phyloP scores from a whole-genome alignment of 2,888 invertebrate genomes.

The Leptothorax acervorum region DNA sequence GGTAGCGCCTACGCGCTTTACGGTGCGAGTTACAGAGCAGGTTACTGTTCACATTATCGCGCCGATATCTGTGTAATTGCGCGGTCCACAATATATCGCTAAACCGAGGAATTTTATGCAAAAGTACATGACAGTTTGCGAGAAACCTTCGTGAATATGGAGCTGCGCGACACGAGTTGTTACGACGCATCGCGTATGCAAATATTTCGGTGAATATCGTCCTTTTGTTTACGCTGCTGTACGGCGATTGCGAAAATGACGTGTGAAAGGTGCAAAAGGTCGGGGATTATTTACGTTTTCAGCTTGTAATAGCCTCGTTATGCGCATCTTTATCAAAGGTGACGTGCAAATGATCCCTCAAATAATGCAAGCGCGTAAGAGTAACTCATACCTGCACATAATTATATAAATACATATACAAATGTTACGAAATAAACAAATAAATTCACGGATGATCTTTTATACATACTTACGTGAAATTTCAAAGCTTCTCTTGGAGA shows the following conservation, averaged over 20 bases:
- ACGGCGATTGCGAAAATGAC: constrained; percentile 11
- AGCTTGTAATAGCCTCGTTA: constrained; percentile 28
- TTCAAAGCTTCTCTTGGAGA: too few relatives aligned
- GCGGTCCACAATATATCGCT: constrained; percentile 33
- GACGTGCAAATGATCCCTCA: background rate
- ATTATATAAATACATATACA: background rate
- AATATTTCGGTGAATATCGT: constrained; percentile 41
- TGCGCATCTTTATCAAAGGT: background rate
- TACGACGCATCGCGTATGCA: background rate
- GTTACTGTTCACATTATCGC: constrained; percentile 37
- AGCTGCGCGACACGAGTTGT: background rate
- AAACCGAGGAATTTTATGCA: constrained; percentile 25
- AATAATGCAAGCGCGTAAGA: background rate
- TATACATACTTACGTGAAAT: too few relatives aligned
- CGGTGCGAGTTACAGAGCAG: constrained; percentile 14
- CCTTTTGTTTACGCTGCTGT: constrained; percentile 18
- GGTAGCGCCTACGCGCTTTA: constrained; percentile 26
- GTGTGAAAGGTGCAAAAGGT: background rate
- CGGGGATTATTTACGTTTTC: constrained; percentile 11
- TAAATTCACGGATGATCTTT: too few relatives aligned
- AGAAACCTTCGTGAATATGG: constrained; percentile 37
- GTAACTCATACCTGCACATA: background rate
- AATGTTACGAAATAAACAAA: background rate
- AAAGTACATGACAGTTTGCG: constrained; percentile 25
- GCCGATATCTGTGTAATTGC: constrained; percentile 39